phyloP scores from a whole-genome alignment of 2,797 vertebrate species.

The Malurus splendens region DNA sequence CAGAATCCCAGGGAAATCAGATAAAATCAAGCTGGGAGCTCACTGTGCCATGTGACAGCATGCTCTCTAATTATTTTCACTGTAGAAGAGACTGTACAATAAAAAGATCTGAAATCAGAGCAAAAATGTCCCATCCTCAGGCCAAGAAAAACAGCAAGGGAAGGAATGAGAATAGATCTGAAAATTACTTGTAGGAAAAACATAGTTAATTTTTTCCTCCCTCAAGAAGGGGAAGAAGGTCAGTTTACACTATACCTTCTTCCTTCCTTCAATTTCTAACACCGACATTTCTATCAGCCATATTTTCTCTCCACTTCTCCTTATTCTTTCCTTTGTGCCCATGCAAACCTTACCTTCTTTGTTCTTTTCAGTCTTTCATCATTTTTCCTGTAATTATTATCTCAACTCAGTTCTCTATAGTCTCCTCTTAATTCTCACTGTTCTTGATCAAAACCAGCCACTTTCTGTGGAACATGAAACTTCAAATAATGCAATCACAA shows the following conservation, averaged over 20 bases:
- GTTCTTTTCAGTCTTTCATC: background rate
- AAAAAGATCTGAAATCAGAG: constrained; percentile 37
- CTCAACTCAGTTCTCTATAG: background rate
- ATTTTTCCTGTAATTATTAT: background rate
- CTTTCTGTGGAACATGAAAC: background rate
- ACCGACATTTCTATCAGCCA: background rate
- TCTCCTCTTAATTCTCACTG: background rate
- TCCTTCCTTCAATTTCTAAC: background rate
- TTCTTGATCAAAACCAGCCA: background rate
- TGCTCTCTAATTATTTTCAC: constrained; percentile 10
- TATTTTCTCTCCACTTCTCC: background rate
- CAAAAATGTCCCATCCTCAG: constrained; percentile 5
- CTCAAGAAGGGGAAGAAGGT: background rate
- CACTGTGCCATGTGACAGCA: constrained; percentile 10
- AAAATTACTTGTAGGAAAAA: background rate
- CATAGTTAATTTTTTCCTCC: background rate
- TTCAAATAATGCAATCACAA: background rate
- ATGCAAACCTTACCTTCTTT: background rate
- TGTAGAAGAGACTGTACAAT: constrained; percentile 8
- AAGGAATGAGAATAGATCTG: constrained; percentile 1
- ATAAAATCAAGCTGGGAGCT: constrained; percentile 33
- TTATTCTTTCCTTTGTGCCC: background rate
- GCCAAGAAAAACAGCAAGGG: constrained; percentile 31
- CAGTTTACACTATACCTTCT: background rate
- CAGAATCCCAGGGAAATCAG: background rate